A percentile compares a stretch with the other conserved stretches of the same genome.
Evolutionary conservation across 2,888 invertebrate genomes (phyloP).

Genomic region (Drosophila paramelanica): DNA sequence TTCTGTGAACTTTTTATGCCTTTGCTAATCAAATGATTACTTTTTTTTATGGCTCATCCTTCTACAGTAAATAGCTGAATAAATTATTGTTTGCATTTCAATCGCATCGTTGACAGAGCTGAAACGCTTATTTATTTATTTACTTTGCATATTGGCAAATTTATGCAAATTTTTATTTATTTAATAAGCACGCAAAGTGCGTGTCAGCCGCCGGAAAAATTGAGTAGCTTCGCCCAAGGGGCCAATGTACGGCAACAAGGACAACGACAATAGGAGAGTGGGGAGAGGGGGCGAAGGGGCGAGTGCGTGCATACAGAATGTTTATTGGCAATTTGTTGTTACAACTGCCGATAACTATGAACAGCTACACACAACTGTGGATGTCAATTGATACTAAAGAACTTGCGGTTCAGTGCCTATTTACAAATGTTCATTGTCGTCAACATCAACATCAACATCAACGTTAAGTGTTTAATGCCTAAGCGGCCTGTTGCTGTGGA

Average conservation of each 20-base stretch:
- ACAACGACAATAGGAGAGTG: conserved; percentile 22
- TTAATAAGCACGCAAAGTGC: conserved; percentile 78
- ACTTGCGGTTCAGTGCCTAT: conserved; percentile 32
- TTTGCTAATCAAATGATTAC: conserved; percentile 15
- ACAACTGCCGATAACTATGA: conserved; percentile 37
- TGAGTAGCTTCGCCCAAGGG: conserved; percentile 7
- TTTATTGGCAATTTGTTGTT: conserved; percentile 68
- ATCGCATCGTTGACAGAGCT: conserved; percentile 10
- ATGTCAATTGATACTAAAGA: conserved; percentile 49
- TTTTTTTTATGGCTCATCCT: conserved; percentile 1
- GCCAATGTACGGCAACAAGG: conserved; percentile 58
- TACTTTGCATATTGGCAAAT: conserved; percentile 49
- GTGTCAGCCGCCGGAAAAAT: conserved; percentile 52
- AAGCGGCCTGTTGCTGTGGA: conserved; percentile 11
- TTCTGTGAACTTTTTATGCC: conserved; percentile 1
- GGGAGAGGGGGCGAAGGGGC: background rate
- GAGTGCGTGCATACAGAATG: background rate
- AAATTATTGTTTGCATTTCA: conserved; percentile 40
- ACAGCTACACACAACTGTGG: conserved; percentile 22
- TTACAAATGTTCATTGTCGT: conserved; percentile 33
- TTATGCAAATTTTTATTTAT: conserved; percentile 77
- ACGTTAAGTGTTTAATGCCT: conserved; percentile 3
- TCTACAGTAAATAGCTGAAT: conserved; percentile 12
- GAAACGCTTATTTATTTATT: conserved; percentile 16
- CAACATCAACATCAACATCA: conserved; percentile 7